phyloP scores from a whole-genome alignment of 2,113 vertebrate species.

The Sander vitreus region DNA sequence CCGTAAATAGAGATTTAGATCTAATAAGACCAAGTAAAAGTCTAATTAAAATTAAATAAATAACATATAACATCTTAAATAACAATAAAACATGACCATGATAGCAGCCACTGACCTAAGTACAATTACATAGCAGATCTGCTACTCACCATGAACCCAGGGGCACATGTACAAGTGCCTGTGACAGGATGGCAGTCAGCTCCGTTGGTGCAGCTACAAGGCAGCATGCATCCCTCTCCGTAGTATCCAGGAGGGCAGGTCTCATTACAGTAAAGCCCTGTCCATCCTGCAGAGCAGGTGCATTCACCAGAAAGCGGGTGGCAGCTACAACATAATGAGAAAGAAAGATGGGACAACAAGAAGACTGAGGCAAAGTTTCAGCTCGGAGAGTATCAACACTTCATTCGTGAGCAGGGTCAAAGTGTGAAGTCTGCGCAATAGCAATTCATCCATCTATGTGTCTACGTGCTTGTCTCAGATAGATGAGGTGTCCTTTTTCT shows the following conservation, averaged over 20 bases:
- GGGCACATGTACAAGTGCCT: conserved; percentile 91
- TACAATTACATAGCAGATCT: conserved; percentile 23
- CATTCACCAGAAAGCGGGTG: conserved; percentile 97
- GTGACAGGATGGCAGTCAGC: conserved; percentile 93
- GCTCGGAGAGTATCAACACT: conserved; percentile 56
- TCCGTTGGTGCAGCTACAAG: conserved; percentile 92
- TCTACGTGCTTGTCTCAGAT: conserved; percentile 66
- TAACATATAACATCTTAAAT: background rate
- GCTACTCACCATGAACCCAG: conserved; percentile 91
- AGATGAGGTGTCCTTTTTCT: conserved; percentile 74
- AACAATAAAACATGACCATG: background rate
- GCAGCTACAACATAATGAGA: conserved; percentile 86
- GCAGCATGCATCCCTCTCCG: conserved; percentile 89
- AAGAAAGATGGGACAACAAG: conserved; percentile 53
- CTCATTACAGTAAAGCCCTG: conserved; percentile 95
- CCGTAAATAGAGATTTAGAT: background rate
- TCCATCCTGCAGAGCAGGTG: conserved; percentile 93
- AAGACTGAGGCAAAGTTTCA: conserved; percentile 42
- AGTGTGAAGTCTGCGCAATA: conserved; percentile 54
- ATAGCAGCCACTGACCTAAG: background rate
- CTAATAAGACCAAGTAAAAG: conserved; percentile 19
- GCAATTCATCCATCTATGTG: conserved; percentile 66
- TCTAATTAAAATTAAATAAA: conserved; percentile 27
- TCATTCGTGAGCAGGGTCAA: conserved; percentile 63
- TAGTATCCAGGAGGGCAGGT: conserved; percentile 91